These are phyloP conservation scores for Plectus sambesii DNA, from an alignment of 1,140 invertebrate genomes.

Conservation along the genomic window DNA sequence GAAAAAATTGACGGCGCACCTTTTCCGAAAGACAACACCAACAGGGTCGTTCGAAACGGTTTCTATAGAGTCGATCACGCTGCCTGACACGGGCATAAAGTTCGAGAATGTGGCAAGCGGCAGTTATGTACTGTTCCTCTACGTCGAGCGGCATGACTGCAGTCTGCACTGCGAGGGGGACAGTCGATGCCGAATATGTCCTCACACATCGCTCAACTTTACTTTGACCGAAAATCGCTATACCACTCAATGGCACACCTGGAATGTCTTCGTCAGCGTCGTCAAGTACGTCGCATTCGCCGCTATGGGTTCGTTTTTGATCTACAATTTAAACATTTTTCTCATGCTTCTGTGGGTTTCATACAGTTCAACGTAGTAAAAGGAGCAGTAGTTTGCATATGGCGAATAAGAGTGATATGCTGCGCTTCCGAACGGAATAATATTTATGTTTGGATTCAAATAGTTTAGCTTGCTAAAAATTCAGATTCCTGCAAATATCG, in stretches of 20 bases:
- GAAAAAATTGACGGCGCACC: neutral
- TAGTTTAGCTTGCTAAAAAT: too few relatives aligned
- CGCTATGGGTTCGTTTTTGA: too few relatives aligned
- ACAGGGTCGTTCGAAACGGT: conserved; percentile 13
- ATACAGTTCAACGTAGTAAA: too few relatives aligned
- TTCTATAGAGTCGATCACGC: too few relatives aligned
- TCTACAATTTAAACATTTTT: too few relatives aligned
- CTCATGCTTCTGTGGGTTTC: too few relatives aligned
- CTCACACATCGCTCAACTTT: conserved; percentile 32
- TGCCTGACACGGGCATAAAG: conserved; percentile 11
- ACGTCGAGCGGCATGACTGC: conserved; percentile 29
- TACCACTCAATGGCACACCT: too few relatives aligned
- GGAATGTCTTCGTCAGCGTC: conserved; percentile 21
- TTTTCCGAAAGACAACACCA: conserved; percentile 1
- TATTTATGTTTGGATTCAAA: too few relatives aligned
- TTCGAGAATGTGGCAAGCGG: conserved; percentile 23
- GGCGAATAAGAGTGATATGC: too few relatives aligned
- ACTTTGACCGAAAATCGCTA: conserved; percentile 20
- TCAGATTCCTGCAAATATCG: too few relatives aligned
- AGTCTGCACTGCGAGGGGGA: conserved; percentile 16
- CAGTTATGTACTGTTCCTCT: conserved; percentile 23
- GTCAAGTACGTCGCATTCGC: conserved; percentile 14
- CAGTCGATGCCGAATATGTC: conserved; percentile 13
- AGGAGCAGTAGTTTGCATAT: too few relatives aligned
- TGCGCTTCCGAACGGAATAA: too few relatives aligned